Evolutionary conservation across 2,113 vertebrate genomes (phyloP).

Genomic region (Ptychochromis oligacanthus): DNA sequence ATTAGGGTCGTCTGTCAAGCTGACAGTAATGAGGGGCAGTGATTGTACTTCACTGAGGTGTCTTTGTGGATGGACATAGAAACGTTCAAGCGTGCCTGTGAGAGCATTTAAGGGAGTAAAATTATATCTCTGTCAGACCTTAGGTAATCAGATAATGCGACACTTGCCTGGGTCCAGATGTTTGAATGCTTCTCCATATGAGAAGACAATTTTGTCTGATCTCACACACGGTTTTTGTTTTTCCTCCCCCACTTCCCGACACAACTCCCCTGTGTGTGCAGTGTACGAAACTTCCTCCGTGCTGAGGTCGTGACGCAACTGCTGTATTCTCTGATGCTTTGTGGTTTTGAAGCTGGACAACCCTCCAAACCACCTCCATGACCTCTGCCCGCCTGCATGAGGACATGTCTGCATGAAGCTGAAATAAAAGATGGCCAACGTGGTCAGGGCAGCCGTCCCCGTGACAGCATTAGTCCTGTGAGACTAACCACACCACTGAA

Average conservation of each 20-base stretch:
- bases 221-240: not conserved
- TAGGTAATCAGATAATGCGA: no score
- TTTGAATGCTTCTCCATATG: no score
- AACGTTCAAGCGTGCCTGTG: not conserved
- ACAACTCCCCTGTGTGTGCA: not conserved
- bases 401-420: slow-evolving; percentile 42
- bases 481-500: slow-evolving; percentile 17
- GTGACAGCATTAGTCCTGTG: slow-evolving; percentile 12
- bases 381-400: slow-evolving; percentile 37
- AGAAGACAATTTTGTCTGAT: not conserved
- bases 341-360: slow-evolving; percentile 26
- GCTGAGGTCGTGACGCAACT: slow-evolving; percentile 20
- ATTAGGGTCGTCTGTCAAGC: not conserved
- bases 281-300: not conserved
- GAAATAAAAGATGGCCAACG: slow-evolving; percentile 37
- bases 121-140: no score
- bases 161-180: no score
- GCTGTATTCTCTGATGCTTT: slow-evolving; percentile 10
- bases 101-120: no score
- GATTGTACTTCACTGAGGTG: not conserved
- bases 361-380: slow-evolving; percentile 20
- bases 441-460: slow-evolving; percentile 10
- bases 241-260: no score
- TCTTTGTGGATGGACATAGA: not conserved
- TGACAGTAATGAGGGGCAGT: not conserved